These are phyloP conservation scores for Tinamus major DNA, from an alignment of 2,797 vertebrate species.

Conservation along the genomic window DNA sequence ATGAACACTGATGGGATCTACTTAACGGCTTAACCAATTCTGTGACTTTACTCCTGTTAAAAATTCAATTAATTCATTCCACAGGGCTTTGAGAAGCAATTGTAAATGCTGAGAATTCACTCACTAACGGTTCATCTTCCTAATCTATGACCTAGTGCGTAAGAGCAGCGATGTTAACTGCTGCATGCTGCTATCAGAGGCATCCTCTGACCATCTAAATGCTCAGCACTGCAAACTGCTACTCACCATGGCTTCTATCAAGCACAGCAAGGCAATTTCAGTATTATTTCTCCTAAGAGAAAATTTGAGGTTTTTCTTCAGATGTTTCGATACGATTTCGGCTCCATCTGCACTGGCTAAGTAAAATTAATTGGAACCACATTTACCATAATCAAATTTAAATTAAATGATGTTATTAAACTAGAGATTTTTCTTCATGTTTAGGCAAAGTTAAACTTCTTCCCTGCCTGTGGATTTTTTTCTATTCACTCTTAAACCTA, in stretches of 20 bases:
- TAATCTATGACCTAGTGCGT: background rate
- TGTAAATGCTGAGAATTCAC: slow-evolving; percentile 28
- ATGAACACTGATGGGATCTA: background rate
- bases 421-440: background rate
- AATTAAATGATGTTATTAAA: slow-evolving; percentile 20
- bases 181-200: background rate
- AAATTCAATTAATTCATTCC: slow-evolving; percentile 22
- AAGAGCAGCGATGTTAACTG: slow-evolving; percentile 4
- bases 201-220: slow-evolving; percentile 16
- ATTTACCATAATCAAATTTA: background rate
- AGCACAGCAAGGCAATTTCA: background rate
- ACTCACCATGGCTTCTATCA: background rate
- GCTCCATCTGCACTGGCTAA: slow-evolving; percentile 5
- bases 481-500: background rate
- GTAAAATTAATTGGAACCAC: slow-evolving; percentile 29
- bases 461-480: background rate
- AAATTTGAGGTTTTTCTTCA: slow-evolving; percentile 27
- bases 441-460: background rate
- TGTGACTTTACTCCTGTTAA: background rate
- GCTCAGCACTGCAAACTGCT: background rate
- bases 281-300: slow-evolving; percentile 15
- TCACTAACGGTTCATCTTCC: background rate
- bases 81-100: slow-evolving; percentile 20
- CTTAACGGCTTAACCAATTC: slow-evolving; percentile 32
- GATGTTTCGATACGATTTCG: slow-evolving; percentile 1